Evolutionary conservation across 2,113 vertebrate species (phyloP), one percentile per base, ranked within the genome.

Genomic region (Colinus virginianus): DNA sequence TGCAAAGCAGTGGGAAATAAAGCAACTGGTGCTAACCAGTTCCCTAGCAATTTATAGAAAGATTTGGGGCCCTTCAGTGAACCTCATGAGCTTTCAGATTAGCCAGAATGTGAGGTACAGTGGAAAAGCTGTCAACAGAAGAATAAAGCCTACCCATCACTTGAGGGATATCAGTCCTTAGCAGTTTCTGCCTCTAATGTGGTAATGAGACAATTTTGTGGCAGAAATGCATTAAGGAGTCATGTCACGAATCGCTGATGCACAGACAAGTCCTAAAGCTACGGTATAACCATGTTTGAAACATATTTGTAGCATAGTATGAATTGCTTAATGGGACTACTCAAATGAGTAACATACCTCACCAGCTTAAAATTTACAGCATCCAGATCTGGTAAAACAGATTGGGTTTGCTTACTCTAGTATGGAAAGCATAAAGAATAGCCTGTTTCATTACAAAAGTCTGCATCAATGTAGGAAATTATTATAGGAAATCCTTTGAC

Each of bases 341-440:
- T 85, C 38, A 80, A 82, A 89, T 53, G 17, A 83, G 25, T 56
- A 77, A 74, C 78, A 28, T 82, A 87, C 71, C 84, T 78, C 84
- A 82, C 6, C 49, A 90, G 74, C 55, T 83, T 86, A 94, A 94
- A 67, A 67, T 63, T 83, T 85, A 61, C 63, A 59, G 59, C 45
- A 72, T 78, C 23, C n/a, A 67, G 49, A 16, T 49, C 30, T 69
- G 20, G 6, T 69, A 59, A 0, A 0, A 3, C 48, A 78, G 38
- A 63, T 42, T 59, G 49, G 67, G 66, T 11, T 67, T 23, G 3
- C 62, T 94, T 91, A 53, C 58, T 90, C 76, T 90, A 11, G 69
- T 61, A 28, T 56, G 79, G 23, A 66, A 70, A 83, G 45, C 34
- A 46, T 14, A 18, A 45, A 46, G 9, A 16, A 32, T 48, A 59